Percentiles rank a stretch among this genome's conserved stretches.
phyloP scores from a whole-genome alignment of 2,113 vertebrate species.

The Gallinago media region DNA sequence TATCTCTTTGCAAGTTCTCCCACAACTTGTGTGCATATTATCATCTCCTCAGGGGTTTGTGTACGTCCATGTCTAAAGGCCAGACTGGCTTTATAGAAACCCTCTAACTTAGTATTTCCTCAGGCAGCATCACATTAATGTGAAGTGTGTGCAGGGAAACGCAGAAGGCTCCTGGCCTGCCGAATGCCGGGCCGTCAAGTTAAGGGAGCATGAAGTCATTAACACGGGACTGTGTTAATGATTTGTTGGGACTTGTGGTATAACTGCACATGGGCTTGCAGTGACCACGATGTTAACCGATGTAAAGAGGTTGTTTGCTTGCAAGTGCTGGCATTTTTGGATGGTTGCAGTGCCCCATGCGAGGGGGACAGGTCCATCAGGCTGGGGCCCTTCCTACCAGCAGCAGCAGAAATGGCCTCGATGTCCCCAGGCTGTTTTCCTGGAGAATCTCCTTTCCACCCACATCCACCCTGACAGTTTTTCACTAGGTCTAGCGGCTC shows the following conservation, averaged over 20 bases:
- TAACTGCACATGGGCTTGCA: not conserved
- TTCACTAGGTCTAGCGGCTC: not conserved
- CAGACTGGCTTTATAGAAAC: not conserved
- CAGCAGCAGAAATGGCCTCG: not conserved
- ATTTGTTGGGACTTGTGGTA: not conserved
- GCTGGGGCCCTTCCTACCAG: accelerated
- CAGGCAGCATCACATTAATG: not conserved
- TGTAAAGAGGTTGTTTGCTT: not conserved
- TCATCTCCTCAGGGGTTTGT: not conserved
- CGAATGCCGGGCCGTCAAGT: not conserved
- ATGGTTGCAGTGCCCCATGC: accelerated
- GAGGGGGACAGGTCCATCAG: accelerated
- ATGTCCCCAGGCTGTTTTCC: not conserved
- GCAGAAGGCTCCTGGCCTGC: not conserved
- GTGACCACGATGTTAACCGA: not conserved
- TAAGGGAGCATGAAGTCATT: slow-evolving; percentile 10
- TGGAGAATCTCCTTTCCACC: not conserved
- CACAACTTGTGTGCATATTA: accelerated
- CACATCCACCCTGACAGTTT: not conserved
- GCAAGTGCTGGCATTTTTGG: not conserved
- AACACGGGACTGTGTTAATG: not conserved
- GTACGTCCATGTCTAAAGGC: not conserved
- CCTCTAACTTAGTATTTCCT: not conserved
- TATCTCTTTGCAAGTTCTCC: not conserved
- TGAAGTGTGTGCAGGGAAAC: not conserved